Evolutionary conservation across 2,113 vertebrate genomes (phyloP).

Genomic region (Labeo catla): DNA sequence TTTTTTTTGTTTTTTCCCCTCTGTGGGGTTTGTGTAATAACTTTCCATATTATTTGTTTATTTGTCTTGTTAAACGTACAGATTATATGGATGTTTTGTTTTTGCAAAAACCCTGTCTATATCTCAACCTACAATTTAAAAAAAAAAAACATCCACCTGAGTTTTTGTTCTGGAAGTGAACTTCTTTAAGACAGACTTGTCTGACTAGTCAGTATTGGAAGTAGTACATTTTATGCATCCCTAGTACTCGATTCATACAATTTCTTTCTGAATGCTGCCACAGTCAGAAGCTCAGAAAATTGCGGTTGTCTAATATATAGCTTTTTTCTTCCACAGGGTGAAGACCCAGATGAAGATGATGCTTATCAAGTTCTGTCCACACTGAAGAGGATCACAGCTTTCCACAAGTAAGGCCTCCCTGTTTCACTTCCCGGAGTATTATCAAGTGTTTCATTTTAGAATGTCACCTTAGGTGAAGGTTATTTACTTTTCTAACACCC

Average conservation of each 20-base stretch:
- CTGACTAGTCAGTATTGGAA: background rate
- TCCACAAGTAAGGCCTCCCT: slow-evolving; percentile 88
- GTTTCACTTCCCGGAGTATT: background rate
- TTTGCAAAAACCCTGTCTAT: too few relatives aligned
- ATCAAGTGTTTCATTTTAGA: background rate
- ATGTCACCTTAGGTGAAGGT: background rate
- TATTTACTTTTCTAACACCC: background rate
- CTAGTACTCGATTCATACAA: background rate
- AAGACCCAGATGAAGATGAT: slow-evolving; percentile 98
- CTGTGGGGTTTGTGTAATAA: too few relatives aligned
- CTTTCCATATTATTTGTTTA: too few relatives aligned
- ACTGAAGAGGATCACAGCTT: slow-evolving; percentile 97
- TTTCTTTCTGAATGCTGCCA: background rate
- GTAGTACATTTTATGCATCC: background rate
- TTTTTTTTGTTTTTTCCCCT: too few relatives aligned
- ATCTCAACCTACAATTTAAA: too few relatives aligned
- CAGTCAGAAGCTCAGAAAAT: background rate
- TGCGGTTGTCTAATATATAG: background rate
- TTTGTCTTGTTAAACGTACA: too few relatives aligned
- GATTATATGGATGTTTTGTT: too few relatives aligned
- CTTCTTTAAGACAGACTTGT: background rate
- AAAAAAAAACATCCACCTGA: too few relatives aligned
- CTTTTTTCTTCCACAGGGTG: slow-evolving; percentile 77
- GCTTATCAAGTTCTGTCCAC: slow-evolving; percentile 97
- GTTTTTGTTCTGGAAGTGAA: background rate